Percentiles rank a stretch among this genome's conserved stretches.
These are phyloP conservation scores for Oeneis ivallda DNA, from an alignment of 2,888 invertebrate genomes.

Conservation along the genomic window DNA sequence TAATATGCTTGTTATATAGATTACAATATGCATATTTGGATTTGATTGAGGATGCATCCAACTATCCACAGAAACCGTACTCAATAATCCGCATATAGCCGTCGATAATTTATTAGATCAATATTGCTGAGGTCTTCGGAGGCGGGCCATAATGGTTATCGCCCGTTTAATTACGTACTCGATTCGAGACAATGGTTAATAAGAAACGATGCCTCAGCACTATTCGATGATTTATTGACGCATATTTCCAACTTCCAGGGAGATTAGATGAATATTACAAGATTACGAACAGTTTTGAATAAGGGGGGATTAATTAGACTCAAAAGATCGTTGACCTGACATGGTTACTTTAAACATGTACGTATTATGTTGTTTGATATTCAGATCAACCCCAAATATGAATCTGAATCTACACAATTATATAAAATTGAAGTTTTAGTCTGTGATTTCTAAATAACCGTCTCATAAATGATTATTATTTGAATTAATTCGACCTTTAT, in stretches of 20 bases:
- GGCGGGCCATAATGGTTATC: constrained; percentile 72
- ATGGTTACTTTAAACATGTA: background rate
- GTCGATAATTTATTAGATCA: constrained; percentile 76
- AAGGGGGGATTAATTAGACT: constrained; percentile 37
- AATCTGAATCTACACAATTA: too few relatives aligned
- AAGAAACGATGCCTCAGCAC: constrained; percentile 74
- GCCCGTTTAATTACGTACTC: constrained; percentile 73
- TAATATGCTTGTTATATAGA: too few relatives aligned
- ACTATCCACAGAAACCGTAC: constrained; percentile 55
- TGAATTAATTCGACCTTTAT: too few relatives aligned
- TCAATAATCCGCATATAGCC: constrained; percentile 63
- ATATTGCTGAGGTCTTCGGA: constrained; percentile 70
- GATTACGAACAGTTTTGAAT: constrained; percentile 57
- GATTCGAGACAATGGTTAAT: constrained; percentile 76
- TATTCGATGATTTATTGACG: constrained; percentile 71
- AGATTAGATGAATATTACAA: constrained; percentile 66
- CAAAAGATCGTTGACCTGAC: background rate
- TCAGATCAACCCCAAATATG: too few relatives aligned
- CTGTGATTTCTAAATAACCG: too few relatives aligned
- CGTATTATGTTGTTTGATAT: background rate
- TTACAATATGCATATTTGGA: background rate
- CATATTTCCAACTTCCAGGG: constrained; percentile 60
- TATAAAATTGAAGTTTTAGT: too few relatives aligned
- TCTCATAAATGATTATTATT: too few relatives aligned
- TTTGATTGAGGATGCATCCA: constrained; percentile 26